Evolutionary conservation across 92 coral and sea anemone genomes (phyloP), one percentile per base, ranked within the genome.

Genomic region (Porites evermanni): DNA sequence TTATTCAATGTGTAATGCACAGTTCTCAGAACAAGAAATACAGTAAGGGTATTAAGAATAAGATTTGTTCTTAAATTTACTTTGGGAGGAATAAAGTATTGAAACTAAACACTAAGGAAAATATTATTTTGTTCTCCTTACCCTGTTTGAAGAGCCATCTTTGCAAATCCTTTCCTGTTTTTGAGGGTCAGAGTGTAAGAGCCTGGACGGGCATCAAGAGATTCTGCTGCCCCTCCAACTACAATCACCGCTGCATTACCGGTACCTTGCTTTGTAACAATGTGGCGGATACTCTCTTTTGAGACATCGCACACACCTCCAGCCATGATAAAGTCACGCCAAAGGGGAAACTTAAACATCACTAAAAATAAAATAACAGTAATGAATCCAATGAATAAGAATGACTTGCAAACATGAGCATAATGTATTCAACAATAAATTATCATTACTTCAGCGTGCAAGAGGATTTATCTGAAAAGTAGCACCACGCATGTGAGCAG

Each of bases 201-300:
- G 10, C 99, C 98, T 59, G 98, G 99, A 19, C 90, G 98, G 12
- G 99, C 99, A 81, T 97, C 99, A 66, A 97, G 90, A 18, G 99
- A 97, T 32, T 97, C 99, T 7, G 98, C 97, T 29, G 99, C 99
- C 13, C 99, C 99, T 9, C 99, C 99, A 47, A 97, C 91, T 2
- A 87, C 99, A 79, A 97, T 96, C 77, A 97, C 77, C 6, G 94
- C 98, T 50, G 98, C 98, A 92, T 97, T 97, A 4, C 99, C 99
- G 14, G 88, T 86, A 18, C 98, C 98, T 60, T 90, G 94, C 83
- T 88, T 90, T 51, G 91, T 88, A 23, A 91, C 74, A 32, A 96
- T 92, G 73, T 90, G 95, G 44, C 90, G 91, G 18, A 97, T 82
- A 74, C 98, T 93, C 53, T 97, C 96, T 67, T 82, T 89, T 17